Evolutionary conservation across 2,888 invertebrate species (phyloP).

Genomic region (Thymelicus acteon): DNA sequence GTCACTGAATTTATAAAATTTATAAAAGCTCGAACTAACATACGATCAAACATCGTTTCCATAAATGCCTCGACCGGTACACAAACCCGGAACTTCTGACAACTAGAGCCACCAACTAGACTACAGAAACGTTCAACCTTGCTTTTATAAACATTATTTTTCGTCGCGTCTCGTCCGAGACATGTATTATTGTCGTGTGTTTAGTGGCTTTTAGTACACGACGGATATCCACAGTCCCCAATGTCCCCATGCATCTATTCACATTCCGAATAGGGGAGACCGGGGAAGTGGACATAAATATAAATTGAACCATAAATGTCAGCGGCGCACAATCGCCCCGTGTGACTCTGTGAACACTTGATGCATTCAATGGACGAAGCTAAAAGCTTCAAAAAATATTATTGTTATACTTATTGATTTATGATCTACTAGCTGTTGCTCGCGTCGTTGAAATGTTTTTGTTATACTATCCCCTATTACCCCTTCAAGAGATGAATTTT

Average conservation of each 20-base stretch:
- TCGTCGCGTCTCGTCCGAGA: not conserved
- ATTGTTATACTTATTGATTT: too few relatives aligned
- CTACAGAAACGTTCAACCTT: too few relatives aligned
- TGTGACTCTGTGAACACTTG: conserved; percentile 22
- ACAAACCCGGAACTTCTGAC: too few relatives aligned
- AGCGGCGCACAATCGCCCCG: conserved; percentile 59
- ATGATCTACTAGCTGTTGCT: too few relatives aligned
- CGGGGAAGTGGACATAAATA: conserved; percentile 56
- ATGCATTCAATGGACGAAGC: conserved; percentile 23
- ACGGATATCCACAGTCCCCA: conserved; percentile 9
- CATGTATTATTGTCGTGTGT: conserved; percentile 1
- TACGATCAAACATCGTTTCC: too few relatives aligned
- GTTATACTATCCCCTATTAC: too few relatives aligned
- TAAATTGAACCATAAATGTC: conserved; percentile 75
- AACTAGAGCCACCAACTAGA: too few relatives aligned
- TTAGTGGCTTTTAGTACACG: conserved; percentile 25
- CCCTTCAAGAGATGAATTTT: too few relatives aligned
- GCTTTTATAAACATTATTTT: too few relatives aligned
- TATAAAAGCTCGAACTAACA: too few relatives aligned
- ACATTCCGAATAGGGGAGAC: conserved; percentile 7
- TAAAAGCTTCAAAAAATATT: not conserved
- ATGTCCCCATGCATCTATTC: conserved; percentile 19
- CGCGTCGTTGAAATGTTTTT: not conserved
- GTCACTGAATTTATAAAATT: too few relatives aligned
- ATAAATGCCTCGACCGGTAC: too few relatives aligned